A percentile compares a stretch with the other conserved stretches of the same genome.
These are phyloP conservation scores for Aromia moschata DNA, from an alignment of 2,888 invertebrate genomes.

Conservation along the genomic window DNA sequence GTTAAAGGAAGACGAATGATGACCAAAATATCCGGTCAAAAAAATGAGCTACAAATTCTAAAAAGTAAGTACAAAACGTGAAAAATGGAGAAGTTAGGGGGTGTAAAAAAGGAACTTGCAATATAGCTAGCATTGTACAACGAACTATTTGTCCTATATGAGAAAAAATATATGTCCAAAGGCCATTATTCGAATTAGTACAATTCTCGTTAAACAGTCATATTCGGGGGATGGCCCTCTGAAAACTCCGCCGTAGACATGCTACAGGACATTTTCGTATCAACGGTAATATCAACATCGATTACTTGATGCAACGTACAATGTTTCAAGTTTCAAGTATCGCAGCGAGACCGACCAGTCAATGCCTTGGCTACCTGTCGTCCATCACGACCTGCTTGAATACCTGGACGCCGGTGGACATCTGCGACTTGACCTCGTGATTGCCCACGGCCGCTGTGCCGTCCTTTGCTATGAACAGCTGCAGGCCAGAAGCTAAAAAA, in stretches of 20 bases:
- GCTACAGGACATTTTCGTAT: slow-evolving; percentile 38
- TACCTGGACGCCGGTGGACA: slow-evolving; percentile 71
- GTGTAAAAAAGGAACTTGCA: no score
- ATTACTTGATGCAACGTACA: slow-evolving; percentile 18
- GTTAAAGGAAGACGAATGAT: no score
- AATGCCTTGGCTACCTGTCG: slow-evolving; percentile 69
- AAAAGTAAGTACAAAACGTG: no score
- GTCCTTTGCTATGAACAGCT: slow-evolving; percentile 89
- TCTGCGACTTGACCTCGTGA: slow-evolving; percentile 82
- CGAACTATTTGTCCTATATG: no score
- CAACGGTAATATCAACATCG: slow-evolving; percentile 39
- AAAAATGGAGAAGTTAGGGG: no score
- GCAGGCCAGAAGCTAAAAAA: slow-evolving; percentile 82
- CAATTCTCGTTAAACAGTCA: no score
- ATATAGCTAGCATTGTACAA: no score
- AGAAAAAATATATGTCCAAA: no score
- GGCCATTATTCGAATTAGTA: no score
- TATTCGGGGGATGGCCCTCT: slow-evolving; percentile 3
- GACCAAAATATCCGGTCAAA: no score
- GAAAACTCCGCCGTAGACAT: slow-evolving; percentile 18
- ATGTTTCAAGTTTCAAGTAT: slow-evolving; percentile 8
- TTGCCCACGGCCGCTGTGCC: slow-evolving; percentile 88
- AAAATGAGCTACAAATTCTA: no score
- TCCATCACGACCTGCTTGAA: slow-evolving; percentile 83
- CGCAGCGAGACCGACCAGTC: not conserved